Evolutionary conservation across 2,113 vertebrate species (phyloP), one percentile per base, ranked within the genome.

Genomic region (Colinus virginianus): DNA sequence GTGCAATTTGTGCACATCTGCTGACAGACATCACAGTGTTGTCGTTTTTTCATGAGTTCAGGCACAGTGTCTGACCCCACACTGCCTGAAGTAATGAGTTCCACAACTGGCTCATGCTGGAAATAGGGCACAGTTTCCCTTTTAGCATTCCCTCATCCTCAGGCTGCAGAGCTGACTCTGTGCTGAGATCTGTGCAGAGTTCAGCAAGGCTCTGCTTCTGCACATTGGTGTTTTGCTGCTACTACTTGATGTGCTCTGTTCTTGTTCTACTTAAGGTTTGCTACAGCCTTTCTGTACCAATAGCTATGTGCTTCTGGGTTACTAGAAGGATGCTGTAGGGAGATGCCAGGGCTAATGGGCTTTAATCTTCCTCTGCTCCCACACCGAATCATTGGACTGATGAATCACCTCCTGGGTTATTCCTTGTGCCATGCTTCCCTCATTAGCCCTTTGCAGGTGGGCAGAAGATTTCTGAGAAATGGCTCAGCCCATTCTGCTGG

Each of bases 221-320:
- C 40, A n/a, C 17, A 4, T 32, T 62, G 46, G 3, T 48, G 66
- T 49, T 34, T 80, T 82, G 43, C 32, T 81, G 51, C 75, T 82
- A 4, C 36, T 40, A 40, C 40, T 32, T 45, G 40, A 46, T 62
- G 49, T 55, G 34, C 66, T 81, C 21, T 3, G 38, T 26, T 43
- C 66, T 85, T 74, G 51, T 82, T 82, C 40, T 64, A 55, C 58
- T 42, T 82, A 38, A 68, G 17, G 48, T 85, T 36, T 49, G 26
- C 42, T 17, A 21, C 51, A 61, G 32, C 67, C 46, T 78, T 84
- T 79, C 75, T 59, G 20, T 61, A 11, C 56, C 36, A 53, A 75
- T 71, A 53, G 61, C 64, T 63, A 48, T 51, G 55, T 61, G 74
- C 87, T 84, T 87, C 63, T 85, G 63, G 85, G 93, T 94, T 95